Percentiles rank a stretch among this genome's conserved stretches.
These are phyloP conservation scores for Mus musculus DNA, from an alignment of 2,113 vertebrate species.

Conservation along the genomic window DNA sequence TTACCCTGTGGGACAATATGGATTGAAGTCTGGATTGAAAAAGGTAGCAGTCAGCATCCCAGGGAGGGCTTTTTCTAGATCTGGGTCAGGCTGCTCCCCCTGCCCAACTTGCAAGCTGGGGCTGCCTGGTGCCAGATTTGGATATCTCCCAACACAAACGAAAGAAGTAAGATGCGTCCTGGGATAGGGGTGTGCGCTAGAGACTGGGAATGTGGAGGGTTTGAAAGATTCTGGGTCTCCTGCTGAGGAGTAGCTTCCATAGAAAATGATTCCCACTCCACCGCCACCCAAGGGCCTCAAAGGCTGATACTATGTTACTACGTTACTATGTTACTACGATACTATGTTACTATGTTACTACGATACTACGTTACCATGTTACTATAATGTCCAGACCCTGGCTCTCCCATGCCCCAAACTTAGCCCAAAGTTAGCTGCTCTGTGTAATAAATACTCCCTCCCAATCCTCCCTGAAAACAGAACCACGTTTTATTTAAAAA, in stretches of 20 bases:
- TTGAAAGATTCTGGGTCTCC: constrained; percentile 2
- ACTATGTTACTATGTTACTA: too few species aligned
- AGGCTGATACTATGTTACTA: not conserved
- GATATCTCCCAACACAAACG: constrained; percentile 50
- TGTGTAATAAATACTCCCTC: not conserved
- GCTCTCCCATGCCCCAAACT: not conserved
- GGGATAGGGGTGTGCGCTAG: accelerated
- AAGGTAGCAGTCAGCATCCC: constrained; percentile 32
- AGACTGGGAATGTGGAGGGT: constrained; percentile 41
- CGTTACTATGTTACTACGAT: too few species aligned
- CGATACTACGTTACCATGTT: not conserved
- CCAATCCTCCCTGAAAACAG: not conserved
- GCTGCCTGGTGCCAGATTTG: constrained; percentile 56
- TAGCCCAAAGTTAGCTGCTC: not conserved
- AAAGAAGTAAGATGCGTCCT: constrained; percentile 56
- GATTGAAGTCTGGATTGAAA: not conserved
- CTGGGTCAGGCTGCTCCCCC: constrained; percentile 30
- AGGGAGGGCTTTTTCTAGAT: constrained; percentile 29
- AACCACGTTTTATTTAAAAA: not conserved
- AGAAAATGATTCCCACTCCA: constrained; percentile 7
- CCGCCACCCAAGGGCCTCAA: not conserved
- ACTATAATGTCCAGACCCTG: not conserved
- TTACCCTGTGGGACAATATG: constrained; percentile 12
- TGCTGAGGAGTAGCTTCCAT: not conserved
- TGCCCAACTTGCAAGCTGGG: not conserved